Percentiles rank a stretch among this genome's conserved stretches.
Conservation (phyloP, 1,140 invertebrate species). For the Chironomus striatipennis region DNA sequence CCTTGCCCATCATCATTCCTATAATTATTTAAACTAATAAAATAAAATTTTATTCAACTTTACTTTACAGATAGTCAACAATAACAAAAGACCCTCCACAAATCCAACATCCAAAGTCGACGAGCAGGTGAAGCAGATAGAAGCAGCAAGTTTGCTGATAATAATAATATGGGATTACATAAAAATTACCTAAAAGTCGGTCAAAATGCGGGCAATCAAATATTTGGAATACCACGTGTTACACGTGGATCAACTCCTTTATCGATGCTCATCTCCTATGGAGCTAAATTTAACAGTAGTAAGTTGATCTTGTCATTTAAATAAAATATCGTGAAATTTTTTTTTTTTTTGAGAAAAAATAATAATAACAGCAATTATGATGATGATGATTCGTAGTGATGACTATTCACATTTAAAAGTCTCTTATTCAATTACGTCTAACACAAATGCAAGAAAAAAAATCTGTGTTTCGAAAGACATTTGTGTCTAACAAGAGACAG, state of each 20-base stretch:
- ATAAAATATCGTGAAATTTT: too few species aligned
- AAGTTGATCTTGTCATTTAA: conserved; percentile 42
- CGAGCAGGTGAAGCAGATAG: background rate
- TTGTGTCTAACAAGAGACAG: too few species aligned
- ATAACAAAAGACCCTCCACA: background rate
- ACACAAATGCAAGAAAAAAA: too few species aligned
- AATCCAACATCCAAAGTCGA: conserved; percentile 29
- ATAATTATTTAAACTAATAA: too few species aligned
- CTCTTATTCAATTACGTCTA: background rate
- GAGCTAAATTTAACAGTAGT: conserved; percentile 64
- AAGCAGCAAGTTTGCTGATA: conserved; percentile 36
- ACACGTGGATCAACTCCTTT: conserved; percentile 50
- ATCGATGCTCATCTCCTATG: conserved; percentile 65
- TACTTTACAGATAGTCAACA: background rate
- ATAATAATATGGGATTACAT: conserved; percentile 48
- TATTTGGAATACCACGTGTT: conserved; percentile 50
- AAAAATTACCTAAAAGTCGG: conserved; percentile 68
- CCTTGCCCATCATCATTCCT: too few species aligned
- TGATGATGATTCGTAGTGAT: background rate
- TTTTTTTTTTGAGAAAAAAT: too few species aligned
- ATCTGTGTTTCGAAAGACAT: too few species aligned
- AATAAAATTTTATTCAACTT: background rate
- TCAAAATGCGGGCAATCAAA: conserved; percentile 55
- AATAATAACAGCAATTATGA: background rate
- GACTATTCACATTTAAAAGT: background rate